Conservation (phyloP, 2,888 invertebrate species). For the Andricus curvator region DNA sequence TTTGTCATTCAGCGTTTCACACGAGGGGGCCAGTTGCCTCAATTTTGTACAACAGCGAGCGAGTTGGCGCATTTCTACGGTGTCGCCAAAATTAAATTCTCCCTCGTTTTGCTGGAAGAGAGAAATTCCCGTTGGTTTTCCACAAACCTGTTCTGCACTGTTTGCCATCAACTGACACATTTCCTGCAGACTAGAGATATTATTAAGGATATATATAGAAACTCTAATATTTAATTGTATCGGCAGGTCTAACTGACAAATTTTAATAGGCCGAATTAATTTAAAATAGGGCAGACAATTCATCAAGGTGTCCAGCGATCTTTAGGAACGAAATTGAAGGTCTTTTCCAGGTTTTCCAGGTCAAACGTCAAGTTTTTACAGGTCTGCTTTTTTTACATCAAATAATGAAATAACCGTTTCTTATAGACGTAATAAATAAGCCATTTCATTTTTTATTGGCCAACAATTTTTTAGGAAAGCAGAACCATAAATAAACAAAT, state of each 20-base stretch:
- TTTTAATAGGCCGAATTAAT: no score
- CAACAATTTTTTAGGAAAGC: no score
- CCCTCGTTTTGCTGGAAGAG: slow-evolving; percentile 65
- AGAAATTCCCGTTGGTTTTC: slow-evolving; percentile 65
- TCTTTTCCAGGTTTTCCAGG: no score
- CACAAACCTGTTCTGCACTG: slow-evolving; percentile 86
- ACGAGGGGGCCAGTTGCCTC: slow-evolving; percentile 72
- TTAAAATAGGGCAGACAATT: no score
- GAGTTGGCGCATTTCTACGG: slow-evolving; percentile 74
- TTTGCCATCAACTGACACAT: slow-evolving; percentile 88
- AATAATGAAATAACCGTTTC: no score
- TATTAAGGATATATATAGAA: slow-evolving; percentile 50
- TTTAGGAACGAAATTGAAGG: no score
- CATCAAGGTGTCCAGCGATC: no score
- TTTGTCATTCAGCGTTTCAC: slow-evolving; percentile 69
- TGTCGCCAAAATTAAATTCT: slow-evolving; percentile 71
- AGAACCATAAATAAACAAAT: no score
- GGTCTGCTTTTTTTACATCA: no score
- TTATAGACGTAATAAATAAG: no score
- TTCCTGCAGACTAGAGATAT: slow-evolving; percentile 84
- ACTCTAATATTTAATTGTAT: background rate
- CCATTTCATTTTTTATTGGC: no score
- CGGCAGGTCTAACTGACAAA: background rate
- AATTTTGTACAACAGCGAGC: slow-evolving; percentile 72
- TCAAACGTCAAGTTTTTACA: no score